Conservation (phyloP, 2,888 invertebrate genomes). For the Sarcophaga carnaria region DNA sequence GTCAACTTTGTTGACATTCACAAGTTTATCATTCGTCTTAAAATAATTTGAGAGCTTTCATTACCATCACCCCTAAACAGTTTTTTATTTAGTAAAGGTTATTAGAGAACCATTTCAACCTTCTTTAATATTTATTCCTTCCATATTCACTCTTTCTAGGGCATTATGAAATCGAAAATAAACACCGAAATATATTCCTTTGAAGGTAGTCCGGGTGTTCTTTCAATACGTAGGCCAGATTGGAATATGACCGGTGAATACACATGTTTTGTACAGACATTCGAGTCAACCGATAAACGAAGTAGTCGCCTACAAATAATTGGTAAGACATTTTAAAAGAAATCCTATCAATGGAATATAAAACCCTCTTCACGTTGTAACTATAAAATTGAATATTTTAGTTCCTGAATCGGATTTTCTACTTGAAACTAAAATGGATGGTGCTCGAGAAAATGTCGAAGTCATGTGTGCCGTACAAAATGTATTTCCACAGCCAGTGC, state of each 20-base stretch:
- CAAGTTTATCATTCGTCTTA: no score
- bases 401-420: slow-evolving; percentile 82
- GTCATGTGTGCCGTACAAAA: slow-evolving; percentile 81
- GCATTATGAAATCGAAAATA: slow-evolving; percentile 81
- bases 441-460: slow-evolving; percentile 79
- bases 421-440: slow-evolving; percentile 80
- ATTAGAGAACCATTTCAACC: no score
- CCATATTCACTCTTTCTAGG: slow-evolving; percentile 71
- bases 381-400: slow-evolving; percentile 61
- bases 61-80: no score
- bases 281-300: slow-evolving; percentile 81
- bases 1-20: no score
- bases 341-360: no score
- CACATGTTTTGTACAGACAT: slow-evolving; percentile 81
- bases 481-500: slow-evolving; percentile 80
- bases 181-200: slow-evolving; percentile 80
- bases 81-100: no score
- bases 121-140: no score
- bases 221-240: slow-evolving; percentile 81
- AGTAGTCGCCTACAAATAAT: slow-evolving; percentile 81
- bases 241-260: slow-evolving; percentile 82
- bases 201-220: slow-evolving; percentile 81
- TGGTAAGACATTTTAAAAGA: slow-evolving; percentile 73
- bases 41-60: no score
- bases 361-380: no score